Conservation (phyloP, 1,140 invertebrate genomes). For the Mercenaria mercenaria region DNA sequence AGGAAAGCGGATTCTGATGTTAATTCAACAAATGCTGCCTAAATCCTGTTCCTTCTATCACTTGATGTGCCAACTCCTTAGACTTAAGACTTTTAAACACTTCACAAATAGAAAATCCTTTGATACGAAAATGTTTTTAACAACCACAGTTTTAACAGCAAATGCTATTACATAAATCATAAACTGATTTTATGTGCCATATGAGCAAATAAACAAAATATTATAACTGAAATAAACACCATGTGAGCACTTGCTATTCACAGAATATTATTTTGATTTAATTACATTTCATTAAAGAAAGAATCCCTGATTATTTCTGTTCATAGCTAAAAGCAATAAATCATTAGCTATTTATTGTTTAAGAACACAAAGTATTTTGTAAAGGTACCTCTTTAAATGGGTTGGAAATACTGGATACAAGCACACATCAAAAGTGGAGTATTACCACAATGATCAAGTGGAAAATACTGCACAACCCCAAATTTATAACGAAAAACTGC, state of each 20-base stretch:
- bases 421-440: not conserved
- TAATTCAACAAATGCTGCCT: too few species aligned
- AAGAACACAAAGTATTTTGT: not conserved
- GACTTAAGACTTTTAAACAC: too few species aligned
- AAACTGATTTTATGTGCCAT: not conserved
- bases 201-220: not conserved
- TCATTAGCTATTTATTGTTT: constrained; percentile 2
- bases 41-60: too few species aligned
- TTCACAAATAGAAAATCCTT: too few species aligned
- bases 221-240: not conserved
- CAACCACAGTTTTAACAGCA: not conserved
- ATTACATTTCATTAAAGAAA: not conserved
- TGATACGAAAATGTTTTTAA: too few species aligned
- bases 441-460: not conserved
- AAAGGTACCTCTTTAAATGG: not conserved
- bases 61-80: too few species aligned
- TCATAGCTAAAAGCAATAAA: not conserved
- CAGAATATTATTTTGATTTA: not conserved
- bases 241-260: constrained; percentile 10
- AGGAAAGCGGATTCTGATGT: too few species aligned
- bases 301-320: not conserved
- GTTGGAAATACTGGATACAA: not conserved
- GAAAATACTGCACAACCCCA: not conserved
- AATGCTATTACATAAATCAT: not conserved
- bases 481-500: not conserved